A percentile compares a stretch with the other conserved stretches of the same genome.
These are phyloP conservation scores for Parambassis ranga DNA, from an alignment of 2,797 vertebrate genomes.

Conservation along the genomic window DNA sequence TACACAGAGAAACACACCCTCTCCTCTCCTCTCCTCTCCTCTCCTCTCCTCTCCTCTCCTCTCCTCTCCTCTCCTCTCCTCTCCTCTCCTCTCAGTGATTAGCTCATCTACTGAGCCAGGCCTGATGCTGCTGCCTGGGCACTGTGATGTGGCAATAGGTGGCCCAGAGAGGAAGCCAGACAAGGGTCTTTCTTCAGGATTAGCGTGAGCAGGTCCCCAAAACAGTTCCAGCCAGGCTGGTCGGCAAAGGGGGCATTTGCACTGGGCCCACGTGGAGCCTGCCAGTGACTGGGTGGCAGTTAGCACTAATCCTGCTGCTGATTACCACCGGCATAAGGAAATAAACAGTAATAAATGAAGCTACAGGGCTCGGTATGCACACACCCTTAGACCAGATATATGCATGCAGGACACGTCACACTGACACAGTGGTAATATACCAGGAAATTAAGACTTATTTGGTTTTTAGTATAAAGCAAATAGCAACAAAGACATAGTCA, in stretches of 20 bases:
- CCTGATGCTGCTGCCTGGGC: slow-evolving; percentile 51
- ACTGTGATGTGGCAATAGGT: slow-evolving; percentile 71
- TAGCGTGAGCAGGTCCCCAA: slow-evolving; percentile 44
- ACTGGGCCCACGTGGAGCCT: slow-evolving; percentile 62
- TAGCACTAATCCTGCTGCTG: slow-evolving; percentile 77
- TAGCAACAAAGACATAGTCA: no score
- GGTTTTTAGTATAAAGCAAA: no score
- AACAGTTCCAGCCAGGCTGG: slow-evolving; percentile 25
- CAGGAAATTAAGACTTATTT: no score
- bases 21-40: slow-evolving; percentile 14
- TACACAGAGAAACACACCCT: slow-evolving; percentile 43
- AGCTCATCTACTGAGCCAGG: slow-evolving; percentile 12
- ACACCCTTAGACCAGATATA: slow-evolving; percentile 28
- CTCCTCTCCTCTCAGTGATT: slow-evolving; percentile 9
- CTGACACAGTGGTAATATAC: slow-evolving; percentile 27
- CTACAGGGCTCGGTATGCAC: slow-evolving; percentile 50
- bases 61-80: slow-evolving; percentile 9
- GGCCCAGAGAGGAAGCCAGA: slow-evolving; percentile 59
- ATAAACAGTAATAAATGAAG: slow-evolving; percentile 79
- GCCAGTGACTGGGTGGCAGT: slow-evolving; percentile 78
- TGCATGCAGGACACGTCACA: slow-evolving; percentile 22
- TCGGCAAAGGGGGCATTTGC: slow-evolving; percentile 40
- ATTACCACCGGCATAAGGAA: slow-evolving; percentile 77
- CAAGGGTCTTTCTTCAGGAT: slow-evolving; percentile 50
- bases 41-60: slow-evolving; percentile 2